Evolutionary conservation across 2,888 invertebrate species (phyloP).

Genomic region (Meandrusa payeni): DNA sequence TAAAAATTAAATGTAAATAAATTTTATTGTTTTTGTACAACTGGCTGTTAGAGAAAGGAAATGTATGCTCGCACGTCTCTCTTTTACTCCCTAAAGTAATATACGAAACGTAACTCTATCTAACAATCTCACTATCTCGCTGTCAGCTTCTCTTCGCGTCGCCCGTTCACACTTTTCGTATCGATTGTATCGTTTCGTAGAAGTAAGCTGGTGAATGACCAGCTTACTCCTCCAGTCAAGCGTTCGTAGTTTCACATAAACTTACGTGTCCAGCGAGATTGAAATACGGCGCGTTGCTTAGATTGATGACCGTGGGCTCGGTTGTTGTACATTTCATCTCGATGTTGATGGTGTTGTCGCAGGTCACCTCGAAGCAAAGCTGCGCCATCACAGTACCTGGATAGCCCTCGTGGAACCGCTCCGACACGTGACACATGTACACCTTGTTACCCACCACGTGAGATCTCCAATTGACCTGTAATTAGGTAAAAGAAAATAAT

Average conservation of each 20-base stretch:
- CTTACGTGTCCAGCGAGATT: slow-evolving; percentile 94
- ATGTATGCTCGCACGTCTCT: too few species aligned
- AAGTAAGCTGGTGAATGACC: too few species aligned
- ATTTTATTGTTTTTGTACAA: too few species aligned
- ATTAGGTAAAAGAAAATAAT: slow-evolving; percentile 15
- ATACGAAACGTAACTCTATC: too few species aligned
- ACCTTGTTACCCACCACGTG: slow-evolving; percentile 82
- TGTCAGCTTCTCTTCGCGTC: too few species aligned
- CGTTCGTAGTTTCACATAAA: not conserved
- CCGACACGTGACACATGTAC: slow-evolving; percentile 87
- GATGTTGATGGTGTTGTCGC: slow-evolving; percentile 87
- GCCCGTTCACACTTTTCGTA: too few species aligned
- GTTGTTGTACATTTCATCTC: slow-evolving; percentile 88
- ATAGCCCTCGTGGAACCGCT: slow-evolving; percentile 92
- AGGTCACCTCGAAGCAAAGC: slow-evolving; percentile 85
- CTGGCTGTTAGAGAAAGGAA: too few species aligned
- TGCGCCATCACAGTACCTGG: slow-evolving; percentile 90
- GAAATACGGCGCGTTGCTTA: slow-evolving; percentile 95
- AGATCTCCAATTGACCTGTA: slow-evolving; percentile 84
- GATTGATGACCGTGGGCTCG: slow-evolving; percentile 90
- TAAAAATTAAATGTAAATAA: too few species aligned
- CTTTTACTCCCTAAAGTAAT: too few species aligned
- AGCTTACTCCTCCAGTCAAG: too few species aligned
- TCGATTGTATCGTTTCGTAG: too few species aligned
- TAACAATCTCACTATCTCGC: too few species aligned